phyloP scores from a whole-genome alignment of 2,888 invertebrate species.

The Phoronis australis region DNA sequence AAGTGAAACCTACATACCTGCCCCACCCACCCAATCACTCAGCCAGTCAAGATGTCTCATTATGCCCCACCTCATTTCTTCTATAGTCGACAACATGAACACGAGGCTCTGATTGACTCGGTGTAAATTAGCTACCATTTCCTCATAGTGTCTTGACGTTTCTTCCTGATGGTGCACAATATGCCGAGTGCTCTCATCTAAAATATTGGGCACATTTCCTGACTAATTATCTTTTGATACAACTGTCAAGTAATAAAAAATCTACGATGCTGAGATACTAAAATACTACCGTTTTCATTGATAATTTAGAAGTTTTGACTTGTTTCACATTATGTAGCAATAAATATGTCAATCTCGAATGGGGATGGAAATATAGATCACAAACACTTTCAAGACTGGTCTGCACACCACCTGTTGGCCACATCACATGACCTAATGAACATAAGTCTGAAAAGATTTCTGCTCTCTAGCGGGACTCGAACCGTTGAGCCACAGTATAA shows the following conservation, averaged over 20 bases:
- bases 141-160: constrained; percentile 23
- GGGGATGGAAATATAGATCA: no score
- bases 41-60: constrained; percentile 37
- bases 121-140: constrained; percentile 30
- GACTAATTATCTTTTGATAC: not conserved
- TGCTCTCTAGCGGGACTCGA: no score
- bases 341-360: no score
- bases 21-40: constrained; percentile 24
- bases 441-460: no score
- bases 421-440: no score
- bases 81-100: constrained; percentile 27
- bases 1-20: constrained; percentile 24
- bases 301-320: no score
- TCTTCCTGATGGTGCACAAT: constrained; percentile 28
- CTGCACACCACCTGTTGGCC: no score
- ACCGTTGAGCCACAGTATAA: no score
- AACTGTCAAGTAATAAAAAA: not conserved
- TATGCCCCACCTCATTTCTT: constrained; percentile 26
- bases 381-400: no score
- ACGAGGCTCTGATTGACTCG: constrained; percentile 34
- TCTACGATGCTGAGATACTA: not conserved
- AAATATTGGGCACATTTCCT: not conserved
- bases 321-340: no score
- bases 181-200: constrained; percentile 31
- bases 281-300: not conserved